Percentiles rank a stretch among this genome's conserved stretches.
Conservation (phyloP, 2,797 vertebrate genomes). For the Hipposideros larvatus region DNA sequence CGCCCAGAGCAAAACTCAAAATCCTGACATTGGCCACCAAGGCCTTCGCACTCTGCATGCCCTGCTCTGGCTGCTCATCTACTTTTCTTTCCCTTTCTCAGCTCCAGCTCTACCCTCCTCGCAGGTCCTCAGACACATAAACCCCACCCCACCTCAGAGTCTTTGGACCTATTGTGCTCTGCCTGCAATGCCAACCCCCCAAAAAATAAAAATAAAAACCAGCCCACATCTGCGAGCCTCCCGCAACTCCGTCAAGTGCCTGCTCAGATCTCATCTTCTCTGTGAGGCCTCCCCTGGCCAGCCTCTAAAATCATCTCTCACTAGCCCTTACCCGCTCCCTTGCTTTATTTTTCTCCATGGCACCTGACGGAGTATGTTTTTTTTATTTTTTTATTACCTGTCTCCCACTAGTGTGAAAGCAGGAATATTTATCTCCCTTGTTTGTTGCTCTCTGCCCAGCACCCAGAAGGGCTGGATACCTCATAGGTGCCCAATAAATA, state of each 20-base stretch:
- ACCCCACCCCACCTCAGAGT: neutral
- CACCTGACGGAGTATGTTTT: neutral
- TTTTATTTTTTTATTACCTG: neutral
- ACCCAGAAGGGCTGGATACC: neutral
- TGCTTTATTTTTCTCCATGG: neutral
- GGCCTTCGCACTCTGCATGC: accelerated
- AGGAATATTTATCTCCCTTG: neutral
- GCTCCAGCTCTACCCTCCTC: neutral
- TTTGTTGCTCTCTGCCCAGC: neutral
- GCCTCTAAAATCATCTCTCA: neutral
- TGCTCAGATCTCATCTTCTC: neutral
- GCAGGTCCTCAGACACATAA: neutral
- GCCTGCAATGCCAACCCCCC: too few relatives aligned
- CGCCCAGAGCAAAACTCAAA: neutral
- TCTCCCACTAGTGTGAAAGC: neutral
- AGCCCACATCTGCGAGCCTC: neutral
- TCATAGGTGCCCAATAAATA: neutral
- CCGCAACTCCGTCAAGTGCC: neutral
- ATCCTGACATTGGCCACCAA: accelerated
- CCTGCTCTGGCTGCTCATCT: neutral
- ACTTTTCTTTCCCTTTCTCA: neutral
- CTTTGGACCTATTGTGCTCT: neutral
- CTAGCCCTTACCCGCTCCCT: neutral
- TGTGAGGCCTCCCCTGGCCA: neutral
- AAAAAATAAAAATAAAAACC: neutral